Base-by-base conservation (phyloP, 1,140 invertebrate species). In the Cardiocondyla obscurior region DNA sequence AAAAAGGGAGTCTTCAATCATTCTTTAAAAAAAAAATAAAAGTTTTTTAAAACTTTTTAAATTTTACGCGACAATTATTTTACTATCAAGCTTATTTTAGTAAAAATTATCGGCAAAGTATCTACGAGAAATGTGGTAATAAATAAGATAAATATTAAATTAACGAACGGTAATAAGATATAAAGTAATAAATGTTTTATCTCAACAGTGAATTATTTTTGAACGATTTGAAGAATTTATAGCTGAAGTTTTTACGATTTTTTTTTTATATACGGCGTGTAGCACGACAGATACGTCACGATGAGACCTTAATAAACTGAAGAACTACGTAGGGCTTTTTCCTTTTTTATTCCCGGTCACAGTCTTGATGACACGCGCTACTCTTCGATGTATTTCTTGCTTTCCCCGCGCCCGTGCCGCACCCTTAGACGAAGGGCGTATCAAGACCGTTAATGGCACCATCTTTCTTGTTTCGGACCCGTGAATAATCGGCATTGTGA, bases 401-500 rank as follows among this genome's bases (percentile, higher is more conserved):
- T 87, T 87, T 83, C 58, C 30, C 73, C 25, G 36, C 30, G 62
- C 28, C 62, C 25, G 36, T 39, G 62, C 28, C 62, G 42, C 42
- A 69, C 4, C 19, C 49, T 14, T 33, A 64, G 28, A 57, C 58
- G 51, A 72, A 55, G 42, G 70, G 57, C 70, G 28, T 49, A 67
- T 69, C 73, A 72, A 46, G 58, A 82, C 85, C 83, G 86, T 88
- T 88, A 87, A 85, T 85, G 53, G 72, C 46, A 49, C 39, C 82
- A 46, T 85, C 70, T 87, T 74, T 79, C 58, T 87, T 60, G 49
- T 79, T 58, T 53, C 25, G 76, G 57, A 44, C n/a, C 82, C 82
- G 86, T 82, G 73, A 85, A 73, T 85, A 87, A 87, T 88, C 16
- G 58, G 51, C 60, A 88, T 88, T 88, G 83, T 87, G 64, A 53